Evolutionary conservation across 1,140 invertebrate species (phyloP), one percentile per base, ranked within the genome.

Genomic region (Apis cerana): DNA sequence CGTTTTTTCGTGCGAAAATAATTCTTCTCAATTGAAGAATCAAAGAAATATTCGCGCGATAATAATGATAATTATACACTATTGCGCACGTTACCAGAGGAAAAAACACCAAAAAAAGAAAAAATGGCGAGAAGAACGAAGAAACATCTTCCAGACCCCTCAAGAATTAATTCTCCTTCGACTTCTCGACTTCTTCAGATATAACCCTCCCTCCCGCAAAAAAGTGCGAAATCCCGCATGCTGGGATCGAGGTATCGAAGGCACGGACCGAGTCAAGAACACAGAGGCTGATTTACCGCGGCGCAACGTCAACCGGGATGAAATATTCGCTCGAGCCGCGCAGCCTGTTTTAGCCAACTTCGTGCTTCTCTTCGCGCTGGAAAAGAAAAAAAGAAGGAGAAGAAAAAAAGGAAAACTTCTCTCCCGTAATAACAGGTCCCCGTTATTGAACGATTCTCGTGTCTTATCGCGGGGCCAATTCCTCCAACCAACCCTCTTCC

Each of bases 401-500:
- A 78, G 56, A 67, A 64, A 64, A 23, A 50, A 7, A 43, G 33
- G 33, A 43, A 43, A 43, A 43, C 33, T 43, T 43, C 33, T 43
- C 33, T 43, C n/a, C 23, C 54, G 75, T 78, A 82, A 78, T 82
- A 82, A 77, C 80, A 82, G 80, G 80, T 82, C 80, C 70, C 75
- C 74, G 17, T n/a, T 82, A 82, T 82, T 70, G 75, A 82, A 82
- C 80, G 80, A 78, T 82, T 82, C 80, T 75, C 80, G 80, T 67
- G 80, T 78, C 80, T 82, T 82, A 82, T 83, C 70, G 77, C 56
- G 52, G 48, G 15, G 43, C 70, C 65, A 50, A 74, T 84, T 80
- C 69, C 62, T 48, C 56, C 2, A 10, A 12, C 13, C 17, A 56
- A 0, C n/a, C 61, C 59, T 54, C 11, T n/a, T 4, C 59, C 21